A percentile compares a stretch with the other conserved stretches of the same genome.
phyloP scores from a whole-genome alignment of 2,888 invertebrate genomes.

The Meloe dianella region DNA sequence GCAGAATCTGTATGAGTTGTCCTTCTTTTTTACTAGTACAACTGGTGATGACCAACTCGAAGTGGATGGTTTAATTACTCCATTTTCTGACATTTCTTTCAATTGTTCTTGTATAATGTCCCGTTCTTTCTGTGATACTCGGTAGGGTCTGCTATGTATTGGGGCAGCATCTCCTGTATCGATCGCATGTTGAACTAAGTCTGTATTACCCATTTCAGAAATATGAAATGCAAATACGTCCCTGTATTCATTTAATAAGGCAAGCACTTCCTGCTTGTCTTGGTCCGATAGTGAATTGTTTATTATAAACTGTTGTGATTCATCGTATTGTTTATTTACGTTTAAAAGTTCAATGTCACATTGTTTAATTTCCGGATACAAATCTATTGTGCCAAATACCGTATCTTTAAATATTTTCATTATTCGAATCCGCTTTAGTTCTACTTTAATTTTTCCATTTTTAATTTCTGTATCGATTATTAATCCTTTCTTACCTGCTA shows the following conservation, averaged over 20 bases:
- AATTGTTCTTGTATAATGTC: neutral
- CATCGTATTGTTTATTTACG: too few relatives aligned
- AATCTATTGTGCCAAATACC: too few relatives aligned
- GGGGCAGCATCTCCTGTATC: neutral
- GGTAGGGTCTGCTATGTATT: neutral
- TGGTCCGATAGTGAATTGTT: neutral
- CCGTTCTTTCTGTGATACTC: neutral
- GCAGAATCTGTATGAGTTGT: neutral
- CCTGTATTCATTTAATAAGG: neutral
- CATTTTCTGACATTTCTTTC: neutral
- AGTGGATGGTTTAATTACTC: neutral
- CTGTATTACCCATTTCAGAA: neutral
- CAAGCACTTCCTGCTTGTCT: neutral
- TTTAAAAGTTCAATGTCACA: too few relatives aligned
- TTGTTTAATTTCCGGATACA: too few relatives aligned
- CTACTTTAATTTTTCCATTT: too few relatives aligned
- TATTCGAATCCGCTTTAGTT: too few relatives aligned
- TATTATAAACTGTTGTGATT: neutral
- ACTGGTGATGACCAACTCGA: neutral
- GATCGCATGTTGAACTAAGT: neutral
- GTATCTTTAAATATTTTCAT: too few relatives aligned
- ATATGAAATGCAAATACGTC: neutral
- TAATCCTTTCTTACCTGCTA: too few relatives aligned
- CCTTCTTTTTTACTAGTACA: neutral
- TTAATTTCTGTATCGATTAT: too few relatives aligned